Percentiles rank a stretch among this genome's conserved stretches.
Conservation (phyloP, 2,888 invertebrate genomes). For the Drosophila diplacantha region DNA sequence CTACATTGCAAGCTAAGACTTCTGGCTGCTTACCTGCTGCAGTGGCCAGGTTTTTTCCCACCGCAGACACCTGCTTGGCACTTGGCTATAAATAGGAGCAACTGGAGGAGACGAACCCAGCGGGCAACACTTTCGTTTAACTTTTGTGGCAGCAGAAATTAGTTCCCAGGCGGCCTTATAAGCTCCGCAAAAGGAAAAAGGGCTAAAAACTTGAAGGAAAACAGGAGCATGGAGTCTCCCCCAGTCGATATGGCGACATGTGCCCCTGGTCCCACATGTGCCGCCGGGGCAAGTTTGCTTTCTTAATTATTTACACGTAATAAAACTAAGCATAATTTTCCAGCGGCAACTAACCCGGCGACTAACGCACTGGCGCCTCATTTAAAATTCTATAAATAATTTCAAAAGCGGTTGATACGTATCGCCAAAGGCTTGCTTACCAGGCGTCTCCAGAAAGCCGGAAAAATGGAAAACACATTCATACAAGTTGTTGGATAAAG, state of each 20-base stretch:
- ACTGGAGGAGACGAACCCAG: conserved; percentile 21
- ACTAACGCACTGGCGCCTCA: conserved; percentile 49
- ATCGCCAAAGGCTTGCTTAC: conserved; percentile 39
- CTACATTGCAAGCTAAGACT: conserved; percentile 8
- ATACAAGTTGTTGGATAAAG: conserved; percentile 67
- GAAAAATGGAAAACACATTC: conserved; percentile 65
- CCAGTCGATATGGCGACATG: conserved; percentile 34
- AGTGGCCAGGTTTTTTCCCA: conserved; percentile 7
- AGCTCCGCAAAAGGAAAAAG: conserved; percentile 11
- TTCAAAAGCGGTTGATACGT: conserved; percentile 65
- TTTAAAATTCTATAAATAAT: conserved; percentile 72
- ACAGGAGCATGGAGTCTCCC: not conserved
- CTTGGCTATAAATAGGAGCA: conserved; percentile 45
- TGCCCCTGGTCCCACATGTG: conserved; percentile 54
- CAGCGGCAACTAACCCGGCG: conserved; percentile 23
- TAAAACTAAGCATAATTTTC: conserved; percentile 60
- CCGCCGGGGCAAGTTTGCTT: conserved; percentile 37
- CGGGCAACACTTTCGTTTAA: conserved; percentile 41
- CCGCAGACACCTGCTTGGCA: conserved; percentile 5
- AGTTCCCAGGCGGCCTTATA: conserved; percentile 36
- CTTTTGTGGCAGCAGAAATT: conserved; percentile 37
- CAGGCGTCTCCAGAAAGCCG: conserved; percentile 26
- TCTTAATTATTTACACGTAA: conserved; percentile 62
- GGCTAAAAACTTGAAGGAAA: conserved; percentile 5
- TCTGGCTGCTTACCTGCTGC: conserved; percentile 22